Conservation (phyloP, 2,888 invertebrate genomes). For the Panopea generosa region DNA sequence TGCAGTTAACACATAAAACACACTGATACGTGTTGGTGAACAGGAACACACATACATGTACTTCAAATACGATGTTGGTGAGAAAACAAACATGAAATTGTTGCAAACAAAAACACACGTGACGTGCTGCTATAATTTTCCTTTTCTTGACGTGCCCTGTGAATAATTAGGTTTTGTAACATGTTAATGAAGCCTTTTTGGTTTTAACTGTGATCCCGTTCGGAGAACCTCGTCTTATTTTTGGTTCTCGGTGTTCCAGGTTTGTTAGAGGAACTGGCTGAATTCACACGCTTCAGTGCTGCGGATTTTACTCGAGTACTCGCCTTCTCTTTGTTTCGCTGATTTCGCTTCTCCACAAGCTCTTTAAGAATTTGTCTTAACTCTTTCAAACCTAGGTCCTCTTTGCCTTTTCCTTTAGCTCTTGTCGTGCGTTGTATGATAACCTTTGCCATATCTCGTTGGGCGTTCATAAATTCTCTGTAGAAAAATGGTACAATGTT, state of each 20-base stretch:
- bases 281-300: slow-evolving; percentile 30
- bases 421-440: slow-evolving; percentile 71
- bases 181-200: slow-evolving; percentile 65
- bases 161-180: slow-evolving; percentile 61
- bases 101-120: background rate
- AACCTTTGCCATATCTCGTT: slow-evolving; percentile 69
- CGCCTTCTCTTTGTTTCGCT: slow-evolving; percentile 74
- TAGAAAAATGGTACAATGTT: too few relatives aligned
- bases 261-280: slow-evolving; percentile 11
- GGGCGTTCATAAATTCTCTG: slow-evolving; percentile 77
- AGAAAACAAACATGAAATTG: background rate
- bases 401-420: slow-evolving; percentile 69
- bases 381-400: slow-evolving; percentile 71
- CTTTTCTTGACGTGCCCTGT: slow-evolving; percentile 1
- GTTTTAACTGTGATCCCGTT: slow-evolving; percentile 57
- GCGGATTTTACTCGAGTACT: slow-evolving; percentile 63
- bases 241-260: slow-evolving; percentile 25
- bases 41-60: too few relatives aligned
- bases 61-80: too few relatives aligned
- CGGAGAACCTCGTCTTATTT: slow-evolving; percentile 29
- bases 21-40: too few relatives aligned
- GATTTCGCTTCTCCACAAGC: slow-evolving; percentile 73
- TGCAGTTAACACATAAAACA: too few relatives aligned
- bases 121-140: slow-evolving; percentile 5
- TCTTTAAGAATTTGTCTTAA: slow-evolving; percentile 72